Percentiles rank a stretch among this genome's conserved stretches.
These are phyloP conservation scores for Laticauda colubrina DNA, from an alignment of 2,113 vertebrate species.

Conservation along the genomic window DNA sequence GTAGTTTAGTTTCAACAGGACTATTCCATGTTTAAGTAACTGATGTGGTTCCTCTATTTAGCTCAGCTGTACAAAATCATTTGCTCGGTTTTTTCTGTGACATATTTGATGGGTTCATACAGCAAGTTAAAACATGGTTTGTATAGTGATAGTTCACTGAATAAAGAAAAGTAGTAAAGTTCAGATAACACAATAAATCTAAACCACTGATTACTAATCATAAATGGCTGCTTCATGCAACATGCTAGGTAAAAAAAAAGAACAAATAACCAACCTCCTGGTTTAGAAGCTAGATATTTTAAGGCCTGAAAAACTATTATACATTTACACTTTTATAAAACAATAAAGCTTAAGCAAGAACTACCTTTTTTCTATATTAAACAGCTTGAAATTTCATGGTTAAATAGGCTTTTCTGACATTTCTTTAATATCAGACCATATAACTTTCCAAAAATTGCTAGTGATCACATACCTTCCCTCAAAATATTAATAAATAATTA, in stretches of 20 bases:
- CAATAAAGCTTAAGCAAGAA: not conserved
- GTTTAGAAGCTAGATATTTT: not conserved
- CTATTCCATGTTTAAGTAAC: not conserved
- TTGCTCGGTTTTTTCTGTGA: not conserved
- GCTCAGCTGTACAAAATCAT: not conserved
- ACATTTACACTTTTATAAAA: not conserved
- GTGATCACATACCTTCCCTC: not conserved
- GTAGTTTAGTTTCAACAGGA: not conserved
- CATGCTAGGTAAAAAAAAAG: not conserved
- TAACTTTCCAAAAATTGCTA: not conserved
- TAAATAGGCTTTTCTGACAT: not conserved
- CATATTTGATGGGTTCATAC: not conserved
- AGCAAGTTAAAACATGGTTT: not conserved
- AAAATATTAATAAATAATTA: not conserved
- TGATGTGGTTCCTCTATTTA: not conserved
- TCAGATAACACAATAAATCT: not conserved
- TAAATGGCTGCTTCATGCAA: not conserved
- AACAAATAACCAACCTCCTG: not conserved
- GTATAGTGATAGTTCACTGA: not conserved
- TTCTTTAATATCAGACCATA: not conserved
- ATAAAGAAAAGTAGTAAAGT: not conserved
- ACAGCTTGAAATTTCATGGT: not conserved
- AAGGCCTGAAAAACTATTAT: not conserved
- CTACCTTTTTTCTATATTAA: not conserved
- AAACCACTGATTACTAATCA: not conserved